Percentiles rank a stretch among this genome's conserved stretches.
Conservation (phyloP, 2,113 vertebrate genomes). For the Catharus bicknelli region DNA sequence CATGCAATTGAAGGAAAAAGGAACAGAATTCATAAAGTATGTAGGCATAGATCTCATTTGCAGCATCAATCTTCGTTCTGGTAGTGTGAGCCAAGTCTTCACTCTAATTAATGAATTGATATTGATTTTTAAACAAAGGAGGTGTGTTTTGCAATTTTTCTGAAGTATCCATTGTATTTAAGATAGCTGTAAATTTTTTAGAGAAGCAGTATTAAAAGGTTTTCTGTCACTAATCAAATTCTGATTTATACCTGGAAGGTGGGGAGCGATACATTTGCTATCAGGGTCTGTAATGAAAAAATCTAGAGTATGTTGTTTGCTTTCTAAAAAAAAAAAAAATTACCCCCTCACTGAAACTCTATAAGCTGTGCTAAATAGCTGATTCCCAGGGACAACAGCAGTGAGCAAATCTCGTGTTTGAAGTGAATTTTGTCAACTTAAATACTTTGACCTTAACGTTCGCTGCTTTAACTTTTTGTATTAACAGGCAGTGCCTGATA, state of each 20-base stretch:
- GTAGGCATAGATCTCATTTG: not conserved
- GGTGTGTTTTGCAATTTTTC: not conserved
- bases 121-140: slow-evolving; percentile 30
- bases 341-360: not conserved
- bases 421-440: slow-evolving; percentile 12
- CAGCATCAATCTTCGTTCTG: not conserved
- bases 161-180: not conserved
- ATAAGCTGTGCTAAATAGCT: not conserved
- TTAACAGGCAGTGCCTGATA: not conserved
- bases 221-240: not conserved
- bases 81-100: not conserved
- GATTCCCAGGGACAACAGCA: not conserved
- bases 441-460: not conserved
- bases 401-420: not conserved
- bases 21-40: not conserved
- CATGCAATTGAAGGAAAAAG: not conserved
- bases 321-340: not conserved
- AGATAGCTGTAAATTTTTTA: not conserved
- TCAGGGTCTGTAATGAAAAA: not conserved
- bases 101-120: not conserved
- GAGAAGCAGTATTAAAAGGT: not conserved
- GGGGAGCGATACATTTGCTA: not conserved
- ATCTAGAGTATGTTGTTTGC: not conserved
- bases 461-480: not conserved
- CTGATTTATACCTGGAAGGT: not conserved